These are phyloP conservation scores for Florisuga fusca DNA, from an alignment of 2,797 vertebrate genomes.

Conservation along the genomic window DNA sequence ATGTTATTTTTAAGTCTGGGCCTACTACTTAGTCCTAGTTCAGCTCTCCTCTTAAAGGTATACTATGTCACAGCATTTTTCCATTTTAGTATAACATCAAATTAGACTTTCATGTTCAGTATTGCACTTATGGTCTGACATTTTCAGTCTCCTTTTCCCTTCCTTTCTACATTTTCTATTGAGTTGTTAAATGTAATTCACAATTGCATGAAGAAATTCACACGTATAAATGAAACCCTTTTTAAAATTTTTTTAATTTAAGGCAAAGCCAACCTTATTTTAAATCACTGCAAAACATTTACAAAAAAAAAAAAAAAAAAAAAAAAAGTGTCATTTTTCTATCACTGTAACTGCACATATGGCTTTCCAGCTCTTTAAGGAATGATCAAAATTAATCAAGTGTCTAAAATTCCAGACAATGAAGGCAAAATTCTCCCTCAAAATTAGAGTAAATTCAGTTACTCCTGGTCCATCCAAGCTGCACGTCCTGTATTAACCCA, in stretches of 20 bases:
- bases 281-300: not conserved
- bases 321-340: not conserved
- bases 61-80: not conserved
- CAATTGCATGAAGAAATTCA: constrained; percentile 14
- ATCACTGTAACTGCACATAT: not conserved
- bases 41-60: not conserved
- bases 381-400: constrained; percentile 7
- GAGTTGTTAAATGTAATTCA: constrained; percentile 21
- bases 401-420: not conserved
- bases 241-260: not conserved
- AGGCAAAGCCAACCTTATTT: constrained; percentile 13
- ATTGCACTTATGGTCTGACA: constrained; percentile 18
- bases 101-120: constrained; percentile 23
- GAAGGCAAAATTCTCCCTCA: constrained; percentile 1
- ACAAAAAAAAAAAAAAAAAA: not conserved
- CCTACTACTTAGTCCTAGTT: not conserved
- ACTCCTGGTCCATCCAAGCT: not conserved
- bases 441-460: not conserved
- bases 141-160: constrained; percentile 12
- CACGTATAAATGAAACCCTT: not conserved
- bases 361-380: not conserved
- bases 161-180: not conserved
- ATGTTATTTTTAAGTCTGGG: not conserved
- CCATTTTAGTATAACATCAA: not conserved
- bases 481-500: not conserved